Evolutionary conservation across 2,113 vertebrate genomes (phyloP).

Genomic region (Progne subis): DNA sequence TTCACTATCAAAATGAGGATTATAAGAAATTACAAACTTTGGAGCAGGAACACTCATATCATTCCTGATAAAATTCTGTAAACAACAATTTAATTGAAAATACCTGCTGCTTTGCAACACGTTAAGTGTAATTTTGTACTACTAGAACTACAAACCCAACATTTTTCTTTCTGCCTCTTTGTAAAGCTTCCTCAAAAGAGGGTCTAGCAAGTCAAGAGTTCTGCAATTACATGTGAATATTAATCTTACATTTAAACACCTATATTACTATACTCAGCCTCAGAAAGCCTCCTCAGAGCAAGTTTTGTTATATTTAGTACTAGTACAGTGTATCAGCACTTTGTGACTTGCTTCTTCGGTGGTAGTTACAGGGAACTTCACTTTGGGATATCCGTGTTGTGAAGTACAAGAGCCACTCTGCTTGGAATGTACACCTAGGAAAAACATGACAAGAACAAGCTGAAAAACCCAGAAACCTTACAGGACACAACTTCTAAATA

Average conservation of each 20-base stretch:
- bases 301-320: not conserved
- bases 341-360: conserved; percentile 14
- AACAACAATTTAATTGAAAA: conserved; percentile 32
- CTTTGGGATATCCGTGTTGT: conserved; percentile 68
- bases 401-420: conserved; percentile 79
- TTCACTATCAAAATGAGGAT: conserved; percentile 44
- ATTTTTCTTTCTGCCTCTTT: not conserved
- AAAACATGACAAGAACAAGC: not conserved
- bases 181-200: not conserved
- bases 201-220: conserved; percentile 44
- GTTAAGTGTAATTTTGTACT: conserved; percentile 8
- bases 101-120: conserved; percentile 2
- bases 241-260: conserved; percentile 41
- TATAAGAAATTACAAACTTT: conserved; percentile 44
- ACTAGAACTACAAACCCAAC: conserved; percentile 31
- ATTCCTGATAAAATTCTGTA: conserved; percentile 32
- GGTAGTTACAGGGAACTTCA: conserved; percentile 42
- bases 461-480: not conserved
- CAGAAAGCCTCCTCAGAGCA: conserved; percentile 41
- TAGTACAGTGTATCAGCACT: conserved; percentile 5
- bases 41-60: conserved; percentile 9
- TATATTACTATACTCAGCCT: conserved; percentile 41
- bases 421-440: conserved; percentile 83
- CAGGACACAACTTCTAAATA: not conserved
- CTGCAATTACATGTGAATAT: conserved; percentile 51